Evolutionary conservation across 2,113 vertebrate genomes (phyloP).

Genomic region (Stigmatopora nigra): DNA sequence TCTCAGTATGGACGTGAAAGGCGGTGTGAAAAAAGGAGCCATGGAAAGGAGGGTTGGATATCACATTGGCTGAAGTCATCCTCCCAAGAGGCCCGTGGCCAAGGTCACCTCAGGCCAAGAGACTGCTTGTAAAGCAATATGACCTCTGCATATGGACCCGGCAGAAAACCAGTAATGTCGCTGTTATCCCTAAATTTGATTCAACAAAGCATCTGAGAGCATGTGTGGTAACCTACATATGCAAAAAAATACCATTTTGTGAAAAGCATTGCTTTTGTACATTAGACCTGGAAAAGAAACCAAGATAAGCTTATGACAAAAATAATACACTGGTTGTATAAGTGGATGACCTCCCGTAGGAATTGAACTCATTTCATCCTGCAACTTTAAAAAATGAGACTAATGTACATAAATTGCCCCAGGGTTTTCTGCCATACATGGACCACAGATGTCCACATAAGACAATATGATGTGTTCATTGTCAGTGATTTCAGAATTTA

Average conservation of each 20-base stretch:
- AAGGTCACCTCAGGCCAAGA: conserved; percentile 22
- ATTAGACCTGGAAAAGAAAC: neutral
- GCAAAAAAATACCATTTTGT: too few species aligned
- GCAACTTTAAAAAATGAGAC: neutral
- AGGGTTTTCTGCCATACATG: neutral
- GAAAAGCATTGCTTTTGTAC: neutral
- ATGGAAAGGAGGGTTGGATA: conserved; percentile 30
- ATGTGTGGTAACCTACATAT: neutral
- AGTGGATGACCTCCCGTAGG: neutral
- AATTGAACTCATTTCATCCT: neutral
- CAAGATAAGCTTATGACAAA: neutral
- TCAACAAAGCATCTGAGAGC: neutral
- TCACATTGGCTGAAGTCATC: conserved; percentile 46
- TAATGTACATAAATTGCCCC: conserved; percentile 1
- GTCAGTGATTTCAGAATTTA: neutral
- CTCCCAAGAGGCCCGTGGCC: conserved; percentile 26
- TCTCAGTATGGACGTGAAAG: conserved; percentile 39
- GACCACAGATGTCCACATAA: neutral
- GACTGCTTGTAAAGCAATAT: conserved; percentile 11
- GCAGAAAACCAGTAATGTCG: conserved; percentile 12
- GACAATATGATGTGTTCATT: neutral
- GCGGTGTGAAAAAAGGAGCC: conserved; percentile 17
- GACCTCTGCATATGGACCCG: conserved; percentile 11
- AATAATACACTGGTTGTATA: neutral
- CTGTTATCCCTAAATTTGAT: neutral